phyloP scores from a whole-genome alignment of 2,888 invertebrate species.

The Quadroppia sp. region DNA sequence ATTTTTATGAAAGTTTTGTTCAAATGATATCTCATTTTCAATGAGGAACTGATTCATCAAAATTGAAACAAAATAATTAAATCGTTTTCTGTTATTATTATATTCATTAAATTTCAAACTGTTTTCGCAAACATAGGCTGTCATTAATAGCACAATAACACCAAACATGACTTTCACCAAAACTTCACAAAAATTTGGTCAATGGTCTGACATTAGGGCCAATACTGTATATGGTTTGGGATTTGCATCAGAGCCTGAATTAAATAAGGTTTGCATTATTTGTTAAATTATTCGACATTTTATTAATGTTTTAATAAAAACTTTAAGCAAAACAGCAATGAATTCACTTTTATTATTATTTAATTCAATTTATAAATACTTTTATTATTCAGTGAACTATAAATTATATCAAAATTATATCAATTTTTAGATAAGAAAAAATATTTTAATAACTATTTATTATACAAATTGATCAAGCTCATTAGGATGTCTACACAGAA shows the following conservation, averaged over 20 bases:
- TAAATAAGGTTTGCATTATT: slow-evolving; percentile 60
- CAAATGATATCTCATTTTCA: not conserved
- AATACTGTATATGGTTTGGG: slow-evolving; percentile 96
- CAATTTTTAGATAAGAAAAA: too few relatives aligned
- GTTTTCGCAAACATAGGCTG: slow-evolving; percentile 51
- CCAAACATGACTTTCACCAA: slow-evolving; percentile 98
- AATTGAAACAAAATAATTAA: not conserved
- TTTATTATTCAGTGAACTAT: too few relatives aligned
- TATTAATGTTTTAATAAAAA: not conserved
- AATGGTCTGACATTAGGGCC: slow-evolving; percentile 95
- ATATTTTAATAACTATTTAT: too few relatives aligned
- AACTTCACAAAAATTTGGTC: slow-evolving; percentile 98
- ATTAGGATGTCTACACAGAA: too few relatives aligned
- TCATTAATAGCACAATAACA: slow-evolving; percentile 96
- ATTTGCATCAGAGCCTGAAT: slow-evolving; percentile 87
- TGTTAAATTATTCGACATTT: too few relatives aligned
- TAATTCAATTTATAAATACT: too few relatives aligned
- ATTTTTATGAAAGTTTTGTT: too few relatives aligned
- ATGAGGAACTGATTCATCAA: slow-evolving; percentile 19
- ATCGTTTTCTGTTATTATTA: not conserved
- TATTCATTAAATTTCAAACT: not conserved
- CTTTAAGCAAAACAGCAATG: too few relatives aligned
- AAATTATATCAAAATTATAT: too few relatives aligned
- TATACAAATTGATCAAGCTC: too few relatives aligned
- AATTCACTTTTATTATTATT: too few relatives aligned